phyloP scores from a whole-genome alignment of 2,113 vertebrate genomes.

The Scophthalmus maximus region DNA sequence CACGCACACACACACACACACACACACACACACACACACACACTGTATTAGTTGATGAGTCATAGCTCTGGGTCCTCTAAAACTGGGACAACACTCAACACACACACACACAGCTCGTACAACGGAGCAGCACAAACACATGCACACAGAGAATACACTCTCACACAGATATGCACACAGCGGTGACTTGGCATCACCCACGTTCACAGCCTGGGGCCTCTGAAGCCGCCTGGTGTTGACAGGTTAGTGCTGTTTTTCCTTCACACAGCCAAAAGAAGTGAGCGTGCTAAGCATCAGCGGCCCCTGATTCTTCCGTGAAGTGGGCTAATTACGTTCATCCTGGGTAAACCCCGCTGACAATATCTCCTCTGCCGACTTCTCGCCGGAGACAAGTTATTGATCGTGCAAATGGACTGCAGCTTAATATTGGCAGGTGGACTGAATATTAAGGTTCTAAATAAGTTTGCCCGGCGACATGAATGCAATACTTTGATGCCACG shows the following conservation, averaged over 20 bases:
- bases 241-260: constrained; percentile 60
- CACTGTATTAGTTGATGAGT: constrained; percentile 64
- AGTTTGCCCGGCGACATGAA: background rate
- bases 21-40: background rate
- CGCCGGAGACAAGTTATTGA: constrained; percentile 24
- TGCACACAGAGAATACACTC: background rate
- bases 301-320: constrained; percentile 48
- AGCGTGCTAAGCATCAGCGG: constrained; percentile 35
- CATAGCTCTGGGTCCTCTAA: constrained; percentile 61
- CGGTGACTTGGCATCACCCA: constrained; percentile 38
- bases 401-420: constrained; percentile 4
- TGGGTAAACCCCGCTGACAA: background rate
- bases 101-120: constrained; percentile 22
- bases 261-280: constrained; percentile 36
- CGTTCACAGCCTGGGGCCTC: constrained; percentile 41
- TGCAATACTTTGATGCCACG: constrained; percentile 21
- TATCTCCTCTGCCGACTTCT: constrained; percentile 7
- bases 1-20: constrained; percentile 8
- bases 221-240: constrained; percentile 65
- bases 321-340: constrained; percentile 48
- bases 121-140: constrained; percentile 19
- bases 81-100: constrained; percentile 56
- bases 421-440: background rate
- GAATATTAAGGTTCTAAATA: constrained; percentile 4
- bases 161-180: constrained; percentile 7